A percentile compares a stretch with the other conserved stretches of the same genome.
Conservation (phyloP, 2,113 vertebrate genomes). For the Corynorhinus townsendii region DNA sequence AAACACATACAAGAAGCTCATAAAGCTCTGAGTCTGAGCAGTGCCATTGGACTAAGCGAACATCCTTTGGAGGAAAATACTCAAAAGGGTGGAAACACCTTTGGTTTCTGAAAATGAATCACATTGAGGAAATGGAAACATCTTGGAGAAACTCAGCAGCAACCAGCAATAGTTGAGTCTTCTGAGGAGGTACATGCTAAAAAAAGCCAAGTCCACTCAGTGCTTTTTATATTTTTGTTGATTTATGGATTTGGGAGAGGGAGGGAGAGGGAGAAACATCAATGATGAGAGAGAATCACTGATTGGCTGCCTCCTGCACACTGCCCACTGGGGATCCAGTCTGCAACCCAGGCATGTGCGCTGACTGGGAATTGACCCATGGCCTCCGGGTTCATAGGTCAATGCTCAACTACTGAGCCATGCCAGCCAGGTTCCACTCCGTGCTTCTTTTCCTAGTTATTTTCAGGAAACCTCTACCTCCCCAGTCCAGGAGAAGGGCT, state of each 20-base stretch:
- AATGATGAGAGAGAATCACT: too few species aligned
- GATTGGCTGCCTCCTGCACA: too few species aligned
- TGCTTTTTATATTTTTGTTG: neutral
- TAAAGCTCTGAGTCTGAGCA: neutral
- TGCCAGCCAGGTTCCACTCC: too few species aligned
- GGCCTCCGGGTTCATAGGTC: too few species aligned
- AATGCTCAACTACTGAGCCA: too few species aligned
- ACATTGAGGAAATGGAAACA: neutral
- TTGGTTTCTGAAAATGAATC: neutral
- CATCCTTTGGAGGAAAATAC: neutral
- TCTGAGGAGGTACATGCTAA: neutral
- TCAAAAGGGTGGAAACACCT: neutral
- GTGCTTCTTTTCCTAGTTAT: neutral
- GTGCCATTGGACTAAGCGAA: neutral
- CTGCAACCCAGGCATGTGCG: too few species aligned
- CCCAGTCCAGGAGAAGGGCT: neutral
- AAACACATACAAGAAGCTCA: neutral
- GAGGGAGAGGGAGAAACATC: too few species aligned
- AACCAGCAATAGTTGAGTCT: neutral
- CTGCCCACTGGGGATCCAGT: too few species aligned
- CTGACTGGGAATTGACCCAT: too few species aligned
- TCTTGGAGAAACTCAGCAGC: neutral
- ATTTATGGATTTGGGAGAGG: too few species aligned
- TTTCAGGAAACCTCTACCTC: neutral
- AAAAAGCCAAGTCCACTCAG: fast-evolving